phyloP scores from a whole-genome alignment of 2,797 vertebrate species.

The Sus cebifrons region DNA sequence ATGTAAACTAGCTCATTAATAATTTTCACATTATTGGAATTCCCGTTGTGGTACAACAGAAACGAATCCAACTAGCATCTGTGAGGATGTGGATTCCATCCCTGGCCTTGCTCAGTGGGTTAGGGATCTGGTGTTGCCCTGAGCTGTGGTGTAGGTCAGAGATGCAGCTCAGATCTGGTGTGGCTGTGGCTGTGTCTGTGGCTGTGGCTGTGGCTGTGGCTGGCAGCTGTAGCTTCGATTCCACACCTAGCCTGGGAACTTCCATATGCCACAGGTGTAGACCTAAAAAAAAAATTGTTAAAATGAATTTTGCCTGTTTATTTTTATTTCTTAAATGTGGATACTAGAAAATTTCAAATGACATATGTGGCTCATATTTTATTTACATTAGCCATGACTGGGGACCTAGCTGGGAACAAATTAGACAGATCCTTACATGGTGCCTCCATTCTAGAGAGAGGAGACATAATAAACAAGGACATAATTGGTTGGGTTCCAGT shows the following conservation, averaged over 20 bases:
- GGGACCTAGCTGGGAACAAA: not conserved
- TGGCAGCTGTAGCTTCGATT: no score
- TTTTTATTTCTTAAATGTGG: not conserved
- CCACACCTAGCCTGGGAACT: no score
- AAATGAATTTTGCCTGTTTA: not conserved
- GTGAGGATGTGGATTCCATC: no score
- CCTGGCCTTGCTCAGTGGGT: no score
- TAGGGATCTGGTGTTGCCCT: no score
- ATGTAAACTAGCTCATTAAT: not conserved
- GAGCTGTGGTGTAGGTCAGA: no score
- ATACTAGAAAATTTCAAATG: not conserved
- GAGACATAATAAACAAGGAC: not conserved
- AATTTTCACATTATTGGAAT: not conserved
- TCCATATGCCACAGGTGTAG: no score
- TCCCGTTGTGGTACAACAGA: not conserved
- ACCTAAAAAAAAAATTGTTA: not conserved
- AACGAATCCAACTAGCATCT: no score
- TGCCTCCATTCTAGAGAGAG: not conserved
- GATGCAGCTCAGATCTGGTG: no score
- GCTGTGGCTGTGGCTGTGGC: no score
- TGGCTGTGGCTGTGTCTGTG: no score
- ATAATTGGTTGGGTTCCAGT: not conserved
- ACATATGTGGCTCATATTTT: not conserved
- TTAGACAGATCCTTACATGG: not conserved
- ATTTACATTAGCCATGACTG: not conserved